Evolutionary conservation across 37 sponge, comb jelly and placozoan species (phyloP), one percentile per base, ranked within the genome.

Genomic region (Cladorhizidae sp.): DNA sequence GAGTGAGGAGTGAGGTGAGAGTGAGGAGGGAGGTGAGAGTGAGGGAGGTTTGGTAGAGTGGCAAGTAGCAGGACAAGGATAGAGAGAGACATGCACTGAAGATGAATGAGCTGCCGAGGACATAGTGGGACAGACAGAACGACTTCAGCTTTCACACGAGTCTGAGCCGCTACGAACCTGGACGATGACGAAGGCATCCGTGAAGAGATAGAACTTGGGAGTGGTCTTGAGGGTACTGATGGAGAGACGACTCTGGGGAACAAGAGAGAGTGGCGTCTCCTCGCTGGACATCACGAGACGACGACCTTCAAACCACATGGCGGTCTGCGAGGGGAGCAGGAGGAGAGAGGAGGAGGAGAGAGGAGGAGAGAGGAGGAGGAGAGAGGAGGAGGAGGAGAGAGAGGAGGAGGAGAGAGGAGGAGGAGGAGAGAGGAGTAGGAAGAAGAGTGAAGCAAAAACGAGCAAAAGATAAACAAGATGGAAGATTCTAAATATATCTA

Each of bases 151-250:
- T 52, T 23, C 28, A 12, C 61, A 29, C 38, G 69, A 15, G 25
- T 56, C 39, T 49, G 57, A 45, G 49, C 49, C 9, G 49, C 41
- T 67, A 70, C 75, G 73, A 18, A 92, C 89, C 94, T 96, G 97
- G 40, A 98, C 80, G 9, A 90, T 85, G 29, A 79, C 92, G 67
- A 90, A 81, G 41, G 81, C 85, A 74, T 98, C 96, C 23, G 74
- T 84, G 39, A 89, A 89, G 68, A 89, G 85, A 43, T 84, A 89
- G 32, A 74, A 83, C 73, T 84, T 89, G 0, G 89, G 80, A 9
- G 41, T 32, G 31, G 82, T 57, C 41, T 81, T 87, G 21, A 85
- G 28, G 39, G 67, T 40, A 20, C 38, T 36, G 56, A 35, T 72
- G 57, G 68, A 37, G 57, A 41, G 42, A 8, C 76, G 59, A 51